Evolutionary conservation across 1,140 invertebrate genomes (phyloP).

Genomic region (Venturia canescens): DNA sequence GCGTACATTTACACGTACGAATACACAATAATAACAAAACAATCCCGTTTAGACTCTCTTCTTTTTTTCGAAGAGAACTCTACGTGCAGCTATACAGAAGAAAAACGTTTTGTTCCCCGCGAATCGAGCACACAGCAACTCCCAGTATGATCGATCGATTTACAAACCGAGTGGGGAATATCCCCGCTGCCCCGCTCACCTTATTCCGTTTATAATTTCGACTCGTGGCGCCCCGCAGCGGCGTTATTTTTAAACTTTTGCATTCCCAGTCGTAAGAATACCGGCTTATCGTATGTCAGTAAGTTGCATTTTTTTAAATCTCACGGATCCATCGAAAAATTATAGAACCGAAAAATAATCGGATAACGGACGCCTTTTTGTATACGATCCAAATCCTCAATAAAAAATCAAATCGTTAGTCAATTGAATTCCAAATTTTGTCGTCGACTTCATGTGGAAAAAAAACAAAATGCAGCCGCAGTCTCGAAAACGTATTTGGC

Average conservation of each 20-base stretch:
- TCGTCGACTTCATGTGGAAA: background rate
- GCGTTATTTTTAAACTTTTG: background rate
- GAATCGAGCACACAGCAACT: constrained; percentile 46
- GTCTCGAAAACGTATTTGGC: background rate
- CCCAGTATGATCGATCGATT: constrained; percentile 71
- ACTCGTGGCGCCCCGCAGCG: constrained; percentile 57
- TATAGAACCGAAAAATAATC: background rate
- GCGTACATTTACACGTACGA: no score
- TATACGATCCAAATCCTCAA: no score
- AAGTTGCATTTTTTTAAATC: no score
- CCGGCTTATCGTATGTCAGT: no score
- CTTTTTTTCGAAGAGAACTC: background rate
- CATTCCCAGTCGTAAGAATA: no score
- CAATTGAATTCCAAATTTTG: background rate
- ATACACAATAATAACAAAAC: background rate
- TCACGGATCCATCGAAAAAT: no score
- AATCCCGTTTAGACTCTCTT: constrained; percentile 23
- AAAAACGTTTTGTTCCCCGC: constrained; percentile 6
- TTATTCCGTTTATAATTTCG: background rate
- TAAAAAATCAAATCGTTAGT: no score
- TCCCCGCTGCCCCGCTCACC: background rate
- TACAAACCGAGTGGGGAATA: constrained; percentile 50
- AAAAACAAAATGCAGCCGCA: constrained; percentile 12
- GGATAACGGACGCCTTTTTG: no score
- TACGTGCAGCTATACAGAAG: background rate